These are phyloP conservation scores for Drosophila fuyamai DNA, from an alignment of 1,140 invertebrate genomes.

Conservation along the genomic window DNA sequence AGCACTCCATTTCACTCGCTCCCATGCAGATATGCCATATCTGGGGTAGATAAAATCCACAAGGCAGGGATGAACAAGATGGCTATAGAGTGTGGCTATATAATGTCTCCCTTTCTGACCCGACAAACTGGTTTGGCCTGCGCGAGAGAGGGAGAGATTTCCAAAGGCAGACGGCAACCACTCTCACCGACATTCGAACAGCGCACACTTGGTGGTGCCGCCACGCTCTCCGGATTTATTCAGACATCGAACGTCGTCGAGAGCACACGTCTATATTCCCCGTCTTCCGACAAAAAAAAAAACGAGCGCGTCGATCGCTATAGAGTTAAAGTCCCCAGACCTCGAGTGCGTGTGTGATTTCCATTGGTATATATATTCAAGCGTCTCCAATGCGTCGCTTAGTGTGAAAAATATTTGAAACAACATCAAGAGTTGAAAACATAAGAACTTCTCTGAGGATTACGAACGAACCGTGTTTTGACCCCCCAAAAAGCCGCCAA, in stretches of 20 bases:
- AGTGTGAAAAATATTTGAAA: conserved; percentile 35
- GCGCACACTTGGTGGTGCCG: conserved; percentile 72
- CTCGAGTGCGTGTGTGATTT: conserved; percentile 30
- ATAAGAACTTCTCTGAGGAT: conserved; percentile 37
- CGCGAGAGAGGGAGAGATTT: conserved; percentile 7
- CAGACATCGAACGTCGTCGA: conserved; percentile 82
- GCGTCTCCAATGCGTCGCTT: conserved; percentile 60
- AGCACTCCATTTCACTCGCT: conserved; percentile 35
- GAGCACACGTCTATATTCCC: conserved; percentile 67
- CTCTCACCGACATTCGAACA: conserved; percentile 47
- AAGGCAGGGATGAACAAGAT: conserved; percentile 52
- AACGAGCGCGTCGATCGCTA: conserved; percentile 65
- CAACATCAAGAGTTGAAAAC: background rate
- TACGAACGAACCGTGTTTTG: conserved; percentile 22
- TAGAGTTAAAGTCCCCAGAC: conserved; percentile 22
- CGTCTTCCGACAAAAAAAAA: conserved; percentile 19
- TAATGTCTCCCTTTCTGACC: background rate
- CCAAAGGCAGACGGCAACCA: background rate
- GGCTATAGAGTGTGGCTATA: conserved; percentile 18
- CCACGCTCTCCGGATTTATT: conserved; percentile 72
- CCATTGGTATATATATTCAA: conserved; percentile 1
- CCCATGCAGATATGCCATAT: conserved; percentile 36
- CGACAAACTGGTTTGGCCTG: conserved; percentile 18
- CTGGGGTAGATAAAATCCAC: conserved; percentile 78
- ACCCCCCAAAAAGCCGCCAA: conserved; percentile 61